Conservation (phyloP, 23 tunicate species). For the Phallusia fumigata region DNA sequence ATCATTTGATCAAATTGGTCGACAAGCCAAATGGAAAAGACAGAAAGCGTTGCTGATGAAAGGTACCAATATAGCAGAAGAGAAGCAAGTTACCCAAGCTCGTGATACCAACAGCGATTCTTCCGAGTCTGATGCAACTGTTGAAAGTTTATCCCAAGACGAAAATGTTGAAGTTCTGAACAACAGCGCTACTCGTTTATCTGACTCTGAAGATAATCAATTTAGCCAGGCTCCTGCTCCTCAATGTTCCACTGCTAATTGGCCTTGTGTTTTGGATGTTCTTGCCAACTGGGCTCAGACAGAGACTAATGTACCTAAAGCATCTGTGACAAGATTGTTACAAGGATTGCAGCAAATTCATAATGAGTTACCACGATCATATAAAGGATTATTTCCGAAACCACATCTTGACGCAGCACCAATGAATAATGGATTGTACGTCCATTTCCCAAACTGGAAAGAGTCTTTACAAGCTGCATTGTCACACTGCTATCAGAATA, state of each 20-base stretch:
- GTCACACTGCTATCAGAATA: no score
- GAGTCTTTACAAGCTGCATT: no score
- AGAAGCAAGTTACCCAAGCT: background rate
- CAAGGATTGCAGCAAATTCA: conserved; percentile 11
- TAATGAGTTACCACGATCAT: conserved; percentile 26
- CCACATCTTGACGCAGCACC: conserved; percentile 14
- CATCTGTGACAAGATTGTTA: conserved; percentile 29
- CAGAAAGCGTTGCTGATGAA: background rate
- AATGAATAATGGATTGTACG: no score
- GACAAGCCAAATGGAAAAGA: background rate
- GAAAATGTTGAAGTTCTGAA: background rate
- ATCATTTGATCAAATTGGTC: background rate
- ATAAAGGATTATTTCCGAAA: conserved; percentile 21
- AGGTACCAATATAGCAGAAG: background rate
- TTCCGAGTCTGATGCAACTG: conserved; percentile 1
- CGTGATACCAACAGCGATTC: background rate
- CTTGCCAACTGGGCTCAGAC: conserved; percentile 39
- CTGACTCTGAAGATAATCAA: background rate
- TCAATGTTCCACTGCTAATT: background rate
- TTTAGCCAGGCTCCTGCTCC: background rate
- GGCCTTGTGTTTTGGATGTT: background rate
- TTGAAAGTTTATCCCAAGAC: background rate
- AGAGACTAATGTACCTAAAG: conserved; percentile 51
- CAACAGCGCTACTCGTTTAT: background rate
- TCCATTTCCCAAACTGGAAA: no score